Conservation (phyloP, 1,140 invertebrate genomes). For the Zaprionus kolodkinae region DNA sequence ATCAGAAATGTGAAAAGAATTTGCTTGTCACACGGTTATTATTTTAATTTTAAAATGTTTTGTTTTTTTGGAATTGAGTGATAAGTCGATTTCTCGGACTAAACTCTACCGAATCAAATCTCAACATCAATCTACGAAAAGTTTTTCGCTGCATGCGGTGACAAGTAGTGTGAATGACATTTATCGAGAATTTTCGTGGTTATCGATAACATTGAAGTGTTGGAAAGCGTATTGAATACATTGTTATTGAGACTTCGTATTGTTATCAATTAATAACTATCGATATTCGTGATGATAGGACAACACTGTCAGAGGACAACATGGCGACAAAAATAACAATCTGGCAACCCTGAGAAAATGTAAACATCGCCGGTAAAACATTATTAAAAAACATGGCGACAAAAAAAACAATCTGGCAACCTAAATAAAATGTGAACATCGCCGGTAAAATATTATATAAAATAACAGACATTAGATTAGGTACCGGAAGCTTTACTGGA, state of each 20-base stretch:
- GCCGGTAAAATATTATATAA: not conserved
- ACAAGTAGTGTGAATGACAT: not conserved
- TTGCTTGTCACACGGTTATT: conserved; percentile 8
- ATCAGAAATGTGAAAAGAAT: conserved; percentile 1
- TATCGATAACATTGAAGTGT: too few relatives aligned
- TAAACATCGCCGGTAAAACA: not conserved
- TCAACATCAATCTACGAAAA: not conserved
- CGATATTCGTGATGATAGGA: not conserved
- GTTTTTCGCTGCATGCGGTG: not conserved
- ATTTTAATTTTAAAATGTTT: conserved; percentile 2
- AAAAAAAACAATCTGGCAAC: not conserved
- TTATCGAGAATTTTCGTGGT: too few relatives aligned
- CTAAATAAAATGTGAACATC: not conserved
- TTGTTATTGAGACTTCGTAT: too few relatives aligned
- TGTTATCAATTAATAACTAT: not conserved
- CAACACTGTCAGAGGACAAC: not conserved
- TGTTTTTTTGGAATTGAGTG: not conserved
- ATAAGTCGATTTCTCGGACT: not conserved
- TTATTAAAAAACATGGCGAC: not conserved
- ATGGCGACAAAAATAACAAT: not conserved
- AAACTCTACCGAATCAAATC: conserved; percentile 3
- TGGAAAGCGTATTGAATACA: too few relatives aligned
- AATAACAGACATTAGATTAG: not conserved
- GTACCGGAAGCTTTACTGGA: not conserved
- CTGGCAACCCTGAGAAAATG: not conserved